phyloP scores from a whole-genome alignment of 1,140 invertebrate genomes.

The Dryas iulia region DNA sequence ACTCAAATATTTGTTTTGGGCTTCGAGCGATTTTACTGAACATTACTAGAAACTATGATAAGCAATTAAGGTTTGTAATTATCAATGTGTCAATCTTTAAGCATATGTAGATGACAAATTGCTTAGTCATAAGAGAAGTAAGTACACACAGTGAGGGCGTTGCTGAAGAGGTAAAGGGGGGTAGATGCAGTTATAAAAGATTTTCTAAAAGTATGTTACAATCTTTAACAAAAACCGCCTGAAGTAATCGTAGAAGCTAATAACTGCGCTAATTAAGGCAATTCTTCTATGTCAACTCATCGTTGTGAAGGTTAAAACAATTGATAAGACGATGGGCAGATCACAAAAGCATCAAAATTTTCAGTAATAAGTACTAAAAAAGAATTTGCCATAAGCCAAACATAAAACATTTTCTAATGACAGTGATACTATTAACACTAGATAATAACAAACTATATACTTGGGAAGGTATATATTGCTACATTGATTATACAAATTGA shows the following conservation, averaged over 20 bases:
- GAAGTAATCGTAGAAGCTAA: conserved; percentile 32
- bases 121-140: conserved; percentile 7
- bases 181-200: background rate
- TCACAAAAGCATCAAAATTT: background rate
- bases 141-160: background rate
- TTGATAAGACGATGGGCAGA: background rate
- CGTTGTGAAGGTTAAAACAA: conserved; percentile 46
- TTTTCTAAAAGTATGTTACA: background rate
- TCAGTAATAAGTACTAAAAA: too few species aligned
- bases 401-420: too few species aligned
- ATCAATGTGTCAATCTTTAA: conserved; percentile 10
- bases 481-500: too few species aligned
- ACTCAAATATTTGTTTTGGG: background rate
- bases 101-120: conserved; percentile 18
- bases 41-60: background rate
- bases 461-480: too few species aligned
- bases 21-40: background rate
- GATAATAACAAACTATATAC: too few species aligned
- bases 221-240: background rate
- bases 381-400: too few species aligned
- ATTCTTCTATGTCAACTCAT: conserved; percentile 61
- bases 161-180: background rate
- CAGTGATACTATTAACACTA: too few species aligned
- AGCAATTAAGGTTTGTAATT: background rate
- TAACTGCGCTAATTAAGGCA: conserved; percentile 57